These are phyloP conservation scores for Pteropus rufus DNA, from an alignment of 2,797 vertebrate species.

Conservation along the genomic window DNA sequence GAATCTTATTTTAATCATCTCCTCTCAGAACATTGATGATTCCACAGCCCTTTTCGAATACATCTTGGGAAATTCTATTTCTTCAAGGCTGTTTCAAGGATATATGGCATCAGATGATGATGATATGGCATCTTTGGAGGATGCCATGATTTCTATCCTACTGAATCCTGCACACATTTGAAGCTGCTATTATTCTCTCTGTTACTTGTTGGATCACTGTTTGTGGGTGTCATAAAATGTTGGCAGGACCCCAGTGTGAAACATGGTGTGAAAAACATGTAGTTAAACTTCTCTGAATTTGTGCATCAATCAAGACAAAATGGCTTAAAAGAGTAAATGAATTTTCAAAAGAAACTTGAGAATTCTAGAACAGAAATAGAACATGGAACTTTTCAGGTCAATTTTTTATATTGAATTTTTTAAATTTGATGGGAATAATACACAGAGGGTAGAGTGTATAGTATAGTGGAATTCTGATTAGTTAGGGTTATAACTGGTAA, in stretches of 20 bases:
- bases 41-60: constrained; percentile 42
- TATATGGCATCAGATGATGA: background rate
- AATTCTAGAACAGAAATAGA: background rate
- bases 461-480: background rate
- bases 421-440: background rate
- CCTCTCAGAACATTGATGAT: constrained; percentile 70
- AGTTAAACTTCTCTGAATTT: constrained; percentile 37
- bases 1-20: constrained; percentile 76
- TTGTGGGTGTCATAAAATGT: constrained; percentile 26
- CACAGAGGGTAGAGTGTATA: background rate
- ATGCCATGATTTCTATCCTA: constrained; percentile 43
- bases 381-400: background rate
- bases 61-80: constrained; percentile 57
- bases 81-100: constrained; percentile 62
- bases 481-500: background rate
- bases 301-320: constrained; percentile 41
- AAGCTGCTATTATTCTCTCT: constrained; percentile 36
- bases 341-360: constrained; percentile 17
- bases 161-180: background rate
- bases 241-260: constrained; percentile 41
- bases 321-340: background rate
- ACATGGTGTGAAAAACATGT: constrained; percentile 41
- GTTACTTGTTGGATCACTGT: background rate
- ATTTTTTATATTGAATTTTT: background rate
- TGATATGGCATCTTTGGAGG: constrained; percentile 29